Base-by-base conservation (phyloP, 2,888 invertebrate genomes). In the Toxonevra muliebris region DNA sequence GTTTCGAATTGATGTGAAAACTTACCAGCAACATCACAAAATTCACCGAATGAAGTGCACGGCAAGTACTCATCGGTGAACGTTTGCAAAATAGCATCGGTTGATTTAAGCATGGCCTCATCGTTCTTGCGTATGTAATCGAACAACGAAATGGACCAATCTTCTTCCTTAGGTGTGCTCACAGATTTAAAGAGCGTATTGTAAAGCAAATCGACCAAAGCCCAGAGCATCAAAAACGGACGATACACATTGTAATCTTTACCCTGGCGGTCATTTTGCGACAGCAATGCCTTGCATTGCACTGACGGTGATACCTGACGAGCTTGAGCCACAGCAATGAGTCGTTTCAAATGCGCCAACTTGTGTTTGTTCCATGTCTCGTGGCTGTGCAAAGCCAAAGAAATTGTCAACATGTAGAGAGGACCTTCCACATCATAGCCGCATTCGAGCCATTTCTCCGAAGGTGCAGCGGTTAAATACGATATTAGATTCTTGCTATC, bases 51-150 rank as follows among this genome's bases (percentile, higher is more conserved):
- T 15, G 95, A 94, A 71, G 94, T 90, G 86, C 96, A 95, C 11
- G 96, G 94, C 77, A 97, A 87, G 78, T 96, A 88, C 84, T 97
- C 96, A 77, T 96, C 94, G 53, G 95, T 93, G 77, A 96, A 93
- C 1, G 90, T 88, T 40, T 90, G 88, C 72, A 98, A 89, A 69
- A 97, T 89, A 71, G 90, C 90, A 83, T 96, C 96, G 12, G 95
- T 94, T 13, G 92, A 90, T 83, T 97, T 97, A 20, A 96, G 87
- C 86, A 97, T 89, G 7, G 90, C 89, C 83, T 96, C 96, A 87
- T 98, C 98, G 86, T 95, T 96, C 84, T 95, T 93, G 1, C 98
- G 91, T 79, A 98, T 94, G 84, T 93, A 96, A 83, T 97, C 96
- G 19, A 97, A 97, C 65, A 98, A 87, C 70, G 92, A 91, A 57